Conservation (phyloP, 1,140 invertebrate genomes). For the Calephelis nemesis region DNA sequence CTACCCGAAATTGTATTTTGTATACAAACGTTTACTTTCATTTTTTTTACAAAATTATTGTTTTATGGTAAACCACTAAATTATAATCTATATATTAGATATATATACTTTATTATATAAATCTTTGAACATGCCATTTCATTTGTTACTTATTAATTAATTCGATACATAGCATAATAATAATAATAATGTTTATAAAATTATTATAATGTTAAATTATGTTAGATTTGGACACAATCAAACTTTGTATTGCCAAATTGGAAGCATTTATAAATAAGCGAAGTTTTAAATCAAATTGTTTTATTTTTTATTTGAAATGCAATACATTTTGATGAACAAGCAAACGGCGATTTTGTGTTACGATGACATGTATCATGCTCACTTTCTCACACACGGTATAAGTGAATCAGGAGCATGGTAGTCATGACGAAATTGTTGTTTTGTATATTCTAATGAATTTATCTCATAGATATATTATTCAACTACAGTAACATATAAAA, state of each 20-base stretch:
- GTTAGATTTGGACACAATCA: constrained; percentile 7
- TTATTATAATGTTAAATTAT: neutral
- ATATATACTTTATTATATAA: neutral
- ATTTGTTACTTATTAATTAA: constrained; percentile 16
- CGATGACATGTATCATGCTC: too few species aligned
- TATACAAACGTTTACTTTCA: neutral
- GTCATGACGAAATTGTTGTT: neutral
- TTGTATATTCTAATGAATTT: constrained; percentile 7
- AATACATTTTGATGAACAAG: neutral
- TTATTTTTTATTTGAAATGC: neutral
- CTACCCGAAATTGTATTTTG: neutral
- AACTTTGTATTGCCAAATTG: constrained; percentile 2
- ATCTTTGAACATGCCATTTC: constrained; percentile 11
- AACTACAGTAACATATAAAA: neutral
- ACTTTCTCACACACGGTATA: too few species aligned
- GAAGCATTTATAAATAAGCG: neutral
- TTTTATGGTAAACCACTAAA: constrained; percentile 8
- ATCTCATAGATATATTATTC: neutral
- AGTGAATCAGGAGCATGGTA: too few species aligned
- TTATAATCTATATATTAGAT: constrained; percentile 1
- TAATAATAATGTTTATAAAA: neutral
- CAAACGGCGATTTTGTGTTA: too few species aligned
- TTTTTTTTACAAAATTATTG: constrained; percentile 16
- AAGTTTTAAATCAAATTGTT: neutral
- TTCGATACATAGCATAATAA: constrained; percentile 5